A percentile compares a stretch with the other conserved stretches of the same genome.
These are phyloP conservation scores for Cinara cedri DNA, from an alignment of 2,888 invertebrate genomes.

Conservation along the genomic window DNA sequence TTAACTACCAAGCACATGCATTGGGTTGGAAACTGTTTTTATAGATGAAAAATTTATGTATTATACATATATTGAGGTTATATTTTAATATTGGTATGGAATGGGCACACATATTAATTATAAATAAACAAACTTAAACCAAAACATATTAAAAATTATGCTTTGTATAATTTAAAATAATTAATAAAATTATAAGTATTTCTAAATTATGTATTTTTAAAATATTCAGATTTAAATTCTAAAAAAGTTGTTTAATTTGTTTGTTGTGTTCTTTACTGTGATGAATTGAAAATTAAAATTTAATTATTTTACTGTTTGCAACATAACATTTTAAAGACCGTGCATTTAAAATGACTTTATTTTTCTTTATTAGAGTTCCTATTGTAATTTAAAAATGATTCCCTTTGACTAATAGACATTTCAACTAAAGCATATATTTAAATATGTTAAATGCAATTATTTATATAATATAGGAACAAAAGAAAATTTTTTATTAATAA, in stretches of 20 bases:
- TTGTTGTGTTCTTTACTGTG: no score
- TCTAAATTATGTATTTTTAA: background rate
- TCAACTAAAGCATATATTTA: background rate
- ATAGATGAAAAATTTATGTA: no score
- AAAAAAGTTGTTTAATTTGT: no score
- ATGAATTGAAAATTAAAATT: no score
- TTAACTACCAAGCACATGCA: no score
- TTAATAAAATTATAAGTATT: background rate
- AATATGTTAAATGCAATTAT: no score
- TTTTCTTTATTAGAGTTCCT: background rate
- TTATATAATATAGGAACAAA: background rate
- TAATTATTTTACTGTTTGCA: no score
- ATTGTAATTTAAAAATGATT: background rate
- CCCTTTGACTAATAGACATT: background rate
- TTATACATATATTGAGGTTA: background rate
- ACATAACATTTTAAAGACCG: no score
- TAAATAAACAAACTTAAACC: no score
- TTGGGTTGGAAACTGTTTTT: no score
- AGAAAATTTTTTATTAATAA: background rate
- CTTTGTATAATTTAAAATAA: background rate
- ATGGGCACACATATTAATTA: background rate
- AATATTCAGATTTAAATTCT: background rate
- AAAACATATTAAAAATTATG: conserved; percentile 18
- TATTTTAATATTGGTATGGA: background rate
- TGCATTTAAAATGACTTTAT: background rate